A percentile compares a stretch with the other conserved stretches of the same genome.
These are phyloP conservation scores for Caenorhabditis latens DNA, from an alignment of 1,140 invertebrate species.

Conservation along the genomic window DNA sequence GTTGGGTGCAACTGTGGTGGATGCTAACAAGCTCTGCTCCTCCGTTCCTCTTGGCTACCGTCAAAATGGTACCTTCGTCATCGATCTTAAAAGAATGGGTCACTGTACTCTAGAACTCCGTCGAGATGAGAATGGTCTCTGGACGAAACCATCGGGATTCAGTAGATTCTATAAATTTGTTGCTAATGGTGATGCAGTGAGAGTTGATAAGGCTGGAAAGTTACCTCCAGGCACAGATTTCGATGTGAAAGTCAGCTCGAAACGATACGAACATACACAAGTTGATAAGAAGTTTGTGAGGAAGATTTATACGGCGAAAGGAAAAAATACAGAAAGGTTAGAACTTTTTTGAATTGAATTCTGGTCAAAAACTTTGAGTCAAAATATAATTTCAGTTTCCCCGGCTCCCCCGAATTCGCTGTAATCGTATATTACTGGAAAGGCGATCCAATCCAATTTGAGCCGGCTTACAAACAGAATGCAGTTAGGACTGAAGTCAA, in stretches of 20 bases:
- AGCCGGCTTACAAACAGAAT: slow-evolving; percentile 24
- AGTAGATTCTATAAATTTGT: slow-evolving; percentile 11
- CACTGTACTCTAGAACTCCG: slow-evolving; percentile 18
- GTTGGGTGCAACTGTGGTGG: neutral
- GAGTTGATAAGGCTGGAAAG: slow-evolving; percentile 6
- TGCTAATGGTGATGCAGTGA: neutral
- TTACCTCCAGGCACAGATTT: neutral
- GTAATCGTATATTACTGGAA: slow-evolving; percentile 33
- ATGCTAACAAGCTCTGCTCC: slow-evolving; percentile 31
- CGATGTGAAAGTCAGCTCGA: slow-evolving; percentile 27
- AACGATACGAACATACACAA: slow-evolving; percentile 31
- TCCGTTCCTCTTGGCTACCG: slow-evolving; percentile 13
- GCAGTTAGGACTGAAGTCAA: slow-evolving; percentile 7
- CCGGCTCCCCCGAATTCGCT: neutral
- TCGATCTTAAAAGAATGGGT: slow-evolving; percentile 36
- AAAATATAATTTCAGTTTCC: slow-evolving; percentile 3
- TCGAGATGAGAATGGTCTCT: slow-evolving; percentile 27
- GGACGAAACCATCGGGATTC: slow-evolving; percentile 32
- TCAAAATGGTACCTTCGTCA: slow-evolving; percentile 26
- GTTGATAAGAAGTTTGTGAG: slow-evolving; percentile 25
- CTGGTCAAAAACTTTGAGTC: too few species aligned
- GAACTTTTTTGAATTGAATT: neutral
- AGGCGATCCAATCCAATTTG: slow-evolving; percentile 21
- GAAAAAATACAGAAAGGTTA: neutral
- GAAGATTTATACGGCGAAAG: slow-evolving; percentile 37